A percentile compares a stretch with the other conserved stretches of the same genome.
These are phyloP conservation scores for Idaea dimidiata DNA, from an alignment of 2,888 invertebrate genomes.

Conservation along the genomic window DNA sequence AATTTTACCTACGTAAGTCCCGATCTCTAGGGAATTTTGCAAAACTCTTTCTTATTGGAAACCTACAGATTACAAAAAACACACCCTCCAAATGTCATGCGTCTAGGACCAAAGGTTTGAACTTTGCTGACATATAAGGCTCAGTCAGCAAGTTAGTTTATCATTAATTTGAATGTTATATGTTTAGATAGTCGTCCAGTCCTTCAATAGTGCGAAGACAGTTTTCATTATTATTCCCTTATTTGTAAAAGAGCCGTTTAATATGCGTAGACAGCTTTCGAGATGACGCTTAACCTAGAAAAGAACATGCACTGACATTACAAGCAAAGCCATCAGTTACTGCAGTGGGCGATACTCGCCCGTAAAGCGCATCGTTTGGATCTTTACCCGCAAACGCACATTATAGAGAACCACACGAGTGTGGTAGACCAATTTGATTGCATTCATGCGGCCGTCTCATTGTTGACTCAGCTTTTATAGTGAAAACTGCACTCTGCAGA, in stretches of 20 bases:
- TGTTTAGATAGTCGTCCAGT: slow-evolving; percentile 26
- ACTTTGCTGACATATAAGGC: too few species aligned
- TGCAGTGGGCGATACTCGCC: neutral
- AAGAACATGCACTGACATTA: slow-evolving; percentile 26
- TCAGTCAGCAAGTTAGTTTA: too few species aligned
- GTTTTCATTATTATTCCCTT: slow-evolving; percentile 56
- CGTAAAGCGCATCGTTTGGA: slow-evolving; percentile 15
- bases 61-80: too few species aligned
- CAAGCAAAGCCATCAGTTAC: slow-evolving; percentile 13
- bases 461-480: slow-evolving; percentile 46
- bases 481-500: slow-evolving; percentile 41
- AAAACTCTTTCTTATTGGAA: too few species aligned
- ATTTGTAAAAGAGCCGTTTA: slow-evolving; percentile 45
- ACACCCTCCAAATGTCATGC: too few species aligned
- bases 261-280: slow-evolving; percentile 54
- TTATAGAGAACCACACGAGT: slow-evolving; percentile 28
- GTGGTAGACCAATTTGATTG: slow-evolving; percentile 39
- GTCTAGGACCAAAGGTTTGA: too few species aligned
- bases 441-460: slow-evolving; percentile 39
- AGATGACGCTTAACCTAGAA: slow-evolving; percentile 58
- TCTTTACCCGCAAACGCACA: slow-evolving; percentile 14
- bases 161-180: too few species aligned
- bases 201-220: slow-evolving; percentile 36
- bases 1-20: too few species aligned
- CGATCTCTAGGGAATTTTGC: too few species aligned